Percentiles rank a stretch among this genome's conserved stretches.
These are phyloP conservation scores for Pygmarrhopalites habei DNA, from an alignment of 1,140 invertebrate genomes.

Conservation along the genomic window DNA sequence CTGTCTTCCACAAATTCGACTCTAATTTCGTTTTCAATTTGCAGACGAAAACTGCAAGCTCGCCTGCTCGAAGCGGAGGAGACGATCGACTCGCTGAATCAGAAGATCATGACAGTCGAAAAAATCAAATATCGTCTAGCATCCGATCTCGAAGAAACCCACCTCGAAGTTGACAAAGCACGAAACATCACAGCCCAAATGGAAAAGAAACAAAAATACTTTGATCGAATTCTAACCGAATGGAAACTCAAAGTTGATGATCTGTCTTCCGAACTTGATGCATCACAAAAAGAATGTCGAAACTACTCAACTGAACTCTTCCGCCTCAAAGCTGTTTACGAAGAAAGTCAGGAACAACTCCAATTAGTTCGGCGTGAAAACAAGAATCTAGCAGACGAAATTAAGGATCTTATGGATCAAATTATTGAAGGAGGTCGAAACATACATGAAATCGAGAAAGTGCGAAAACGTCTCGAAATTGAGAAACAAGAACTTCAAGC, in stretches of 20 bases:
- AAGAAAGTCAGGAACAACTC: constrained; percentile 93
- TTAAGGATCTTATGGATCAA: too few relatives aligned
- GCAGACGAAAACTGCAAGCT: constrained; percentile 79
- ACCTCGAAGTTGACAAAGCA: constrained; percentile 96
- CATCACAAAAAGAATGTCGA: too few relatives aligned
- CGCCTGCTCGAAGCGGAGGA: constrained; percentile 94
- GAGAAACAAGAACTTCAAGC: constrained; percentile 99
- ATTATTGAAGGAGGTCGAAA: constrained; percentile 96
- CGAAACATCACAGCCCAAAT: constrained; percentile 87
- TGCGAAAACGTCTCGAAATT: constrained; percentile 92
- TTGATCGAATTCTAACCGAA: constrained; percentile 98
- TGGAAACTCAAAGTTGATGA: constrained; percentile 99
- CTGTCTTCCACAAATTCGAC: neutral
- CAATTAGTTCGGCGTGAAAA: constrained; percentile 97
- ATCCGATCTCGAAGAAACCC: constrained; percentile 95
- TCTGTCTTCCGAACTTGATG: too few relatives aligned
- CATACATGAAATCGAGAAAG: constrained; percentile 98
- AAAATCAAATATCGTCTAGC: constrained; percentile 94
- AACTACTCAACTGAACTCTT: constrained; percentile 95
- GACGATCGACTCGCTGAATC: constrained; percentile 95
- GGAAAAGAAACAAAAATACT: too few relatives aligned
- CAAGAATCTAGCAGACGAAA: constrained; percentile 96
- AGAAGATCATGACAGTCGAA: constrained; percentile 90
- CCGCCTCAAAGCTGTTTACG: too few relatives aligned
- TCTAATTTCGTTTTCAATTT: neutral